A percentile compares a stretch with the other conserved stretches of the same genome.
Evolutionary conservation across 2,797 vertebrate species (phyloP).

Genomic region (Anisognathus igniventris): DNA sequence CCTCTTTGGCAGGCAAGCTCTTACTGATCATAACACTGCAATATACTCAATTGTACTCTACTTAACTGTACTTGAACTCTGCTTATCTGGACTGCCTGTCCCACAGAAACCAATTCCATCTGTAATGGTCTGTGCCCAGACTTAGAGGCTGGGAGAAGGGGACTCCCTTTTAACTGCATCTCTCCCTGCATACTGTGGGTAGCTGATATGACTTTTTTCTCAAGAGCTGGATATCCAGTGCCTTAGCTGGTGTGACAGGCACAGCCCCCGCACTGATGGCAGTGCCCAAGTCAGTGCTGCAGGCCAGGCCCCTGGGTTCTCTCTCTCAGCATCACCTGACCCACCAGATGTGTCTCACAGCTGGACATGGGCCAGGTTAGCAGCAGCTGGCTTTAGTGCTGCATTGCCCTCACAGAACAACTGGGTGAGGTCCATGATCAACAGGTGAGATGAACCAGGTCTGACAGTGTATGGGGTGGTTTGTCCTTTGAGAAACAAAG

Average conservation of each 20-base stretch:
- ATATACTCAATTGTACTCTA: not conserved
- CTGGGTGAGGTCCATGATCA: not conserved
- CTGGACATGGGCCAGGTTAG: not conserved
- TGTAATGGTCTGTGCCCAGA: not conserved
- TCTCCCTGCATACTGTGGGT: not conserved
- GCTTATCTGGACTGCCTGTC: not conserved
- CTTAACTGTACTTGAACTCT: not conserved
- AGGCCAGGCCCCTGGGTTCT: not conserved
- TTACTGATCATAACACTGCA: not conserved
- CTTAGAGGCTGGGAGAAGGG: not conserved
- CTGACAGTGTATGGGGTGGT: not conserved
- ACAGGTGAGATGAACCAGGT: not conserved
- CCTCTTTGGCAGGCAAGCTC: not conserved
- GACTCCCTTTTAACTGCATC: not conserved
- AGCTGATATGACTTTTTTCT: not conserved
- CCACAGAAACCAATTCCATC: not conserved
- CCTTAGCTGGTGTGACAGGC: not conserved
- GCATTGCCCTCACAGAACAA: not conserved
- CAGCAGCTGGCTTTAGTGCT: not conserved
- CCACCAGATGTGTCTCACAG: not conserved
- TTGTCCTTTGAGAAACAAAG: not conserved
- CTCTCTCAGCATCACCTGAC: not conserved
- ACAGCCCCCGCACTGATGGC: accelerated
- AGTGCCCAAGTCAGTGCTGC: not conserved
- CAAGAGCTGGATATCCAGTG: not conserved